A percentile compares a stretch with the other conserved stretches of the same genome.
These are phyloP conservation scores for Bombycilla garrulus DNA, from an alignment of 2,113 vertebrate genomes.

Conservation along the genomic window DNA sequence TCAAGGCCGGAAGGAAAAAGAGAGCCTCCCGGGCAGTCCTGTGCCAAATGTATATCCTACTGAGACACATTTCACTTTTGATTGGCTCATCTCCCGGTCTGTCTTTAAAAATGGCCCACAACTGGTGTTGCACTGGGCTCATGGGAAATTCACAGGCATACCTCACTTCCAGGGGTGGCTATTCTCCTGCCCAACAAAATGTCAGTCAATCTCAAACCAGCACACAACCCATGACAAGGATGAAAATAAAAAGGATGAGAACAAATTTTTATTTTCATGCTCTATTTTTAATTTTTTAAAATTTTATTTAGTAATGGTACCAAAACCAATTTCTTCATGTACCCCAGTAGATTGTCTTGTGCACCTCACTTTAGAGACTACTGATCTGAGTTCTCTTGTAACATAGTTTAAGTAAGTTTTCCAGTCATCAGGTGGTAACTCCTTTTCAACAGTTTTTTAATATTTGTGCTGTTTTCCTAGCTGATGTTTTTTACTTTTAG, in stretches of 20 bases:
- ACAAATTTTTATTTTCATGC: background rate
- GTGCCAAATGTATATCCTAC: too few relatives aligned
- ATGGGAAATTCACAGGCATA: too few relatives aligned
- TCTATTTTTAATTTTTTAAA: background rate
- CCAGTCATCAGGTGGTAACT: background rate
- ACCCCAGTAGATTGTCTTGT: background rate
- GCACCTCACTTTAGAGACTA: background rate
- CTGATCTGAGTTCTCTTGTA: background rate
- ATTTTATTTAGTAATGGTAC: background rate
- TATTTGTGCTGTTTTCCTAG: background rate
- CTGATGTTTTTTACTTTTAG: background rate
- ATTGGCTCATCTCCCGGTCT: too few relatives aligned
- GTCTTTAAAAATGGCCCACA: too few relatives aligned
- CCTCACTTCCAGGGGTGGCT: too few relatives aligned
- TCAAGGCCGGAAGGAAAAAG: too few relatives aligned
- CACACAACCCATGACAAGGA: too few relatives aligned
- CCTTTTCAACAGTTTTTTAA: background rate
- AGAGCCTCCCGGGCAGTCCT: too few relatives aligned
- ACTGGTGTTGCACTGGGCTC: too few relatives aligned
- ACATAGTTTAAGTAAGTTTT: background rate
- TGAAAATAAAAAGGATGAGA: background rate
- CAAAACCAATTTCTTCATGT: background rate
- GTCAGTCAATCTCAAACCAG: too few relatives aligned
- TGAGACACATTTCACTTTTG: too few relatives aligned
- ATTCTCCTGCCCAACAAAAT: too few relatives aligned